Base-by-base conservation (phyloP, 2,113 vertebrate genomes). In the Psephotus haematonotus region DNA sequence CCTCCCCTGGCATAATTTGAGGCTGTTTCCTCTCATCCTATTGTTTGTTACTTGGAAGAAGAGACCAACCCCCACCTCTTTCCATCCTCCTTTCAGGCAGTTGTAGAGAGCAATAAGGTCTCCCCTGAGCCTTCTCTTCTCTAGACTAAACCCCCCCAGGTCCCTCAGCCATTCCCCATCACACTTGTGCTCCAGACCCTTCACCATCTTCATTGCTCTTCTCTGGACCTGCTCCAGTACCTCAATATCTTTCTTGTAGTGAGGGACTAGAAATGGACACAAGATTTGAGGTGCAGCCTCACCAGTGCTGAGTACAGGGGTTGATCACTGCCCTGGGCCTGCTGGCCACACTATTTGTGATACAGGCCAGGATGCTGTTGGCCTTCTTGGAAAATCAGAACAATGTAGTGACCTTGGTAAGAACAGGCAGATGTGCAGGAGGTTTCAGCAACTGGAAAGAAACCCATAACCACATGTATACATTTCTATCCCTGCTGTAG, bases 161-260 rank as follows among this genome's bases (percentile, higher is more conserved):
- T 86, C 35, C 69, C 10, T 63, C 55, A 43, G 47, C 35, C 24
- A 13, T 28, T 55, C 35, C 62, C 28, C 41, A 55, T 3, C 31
- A 0, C 17, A 14, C 0, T 5, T 28, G 62, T 81, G 47, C 31
- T 81, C 53, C 90, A 49, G 41, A 20, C 14, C 41, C 25, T 92
- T 49, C n/a, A 2, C 12, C 27, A 29, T 3, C 15, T 64, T 9
- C 0, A 0, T 2, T 70, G 25, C 7, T 35, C 7, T 70, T 22
- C 37, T 25, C 47, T 82, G 70, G 47, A 57, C 4, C 0, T 0
- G 0, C 13, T 63, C 23, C 53, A 43, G 35, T 6, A 0, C 22
- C 31, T 81, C 76, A 43, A 0, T 37, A 23, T 29, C 27, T 2
- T 41, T 71, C 2, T 29, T 50, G 47, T 5, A 57, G 10, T 63